Base-by-base conservation (phyloP, 2,888 invertebrate genomes). In the Gastrophysa polygoni region DNA sequence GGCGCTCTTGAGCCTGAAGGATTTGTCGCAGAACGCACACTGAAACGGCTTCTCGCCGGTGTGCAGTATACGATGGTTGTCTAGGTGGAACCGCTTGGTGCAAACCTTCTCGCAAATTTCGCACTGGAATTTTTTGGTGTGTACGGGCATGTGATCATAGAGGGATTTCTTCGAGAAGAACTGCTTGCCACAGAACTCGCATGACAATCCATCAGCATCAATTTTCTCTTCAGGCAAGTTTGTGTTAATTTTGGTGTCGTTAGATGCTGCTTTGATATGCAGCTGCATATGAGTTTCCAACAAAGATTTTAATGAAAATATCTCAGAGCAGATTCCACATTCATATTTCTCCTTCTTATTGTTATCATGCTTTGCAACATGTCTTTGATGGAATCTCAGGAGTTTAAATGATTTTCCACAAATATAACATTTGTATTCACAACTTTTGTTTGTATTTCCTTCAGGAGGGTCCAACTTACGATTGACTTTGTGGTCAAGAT, bases 1-100 rank as follows among this genome's bases (percentile, higher is more conserved):
- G 80, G 91, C 91, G 66, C 91, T 91, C 78, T 91, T 91, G 67
- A 91, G 91, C 80, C 91, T 91, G 82, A 91, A 91, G 2, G 89
- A 90, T 77, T 91, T 91, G 82, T 88, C 88, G 83, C 91, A 91
- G 51, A 88, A 85, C 17, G 89, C 88, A 82, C 91, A 91, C 51
- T 88, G 85, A 80, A 89, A 91, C 14, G 91, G 91, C 57, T 88
- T 86, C 79, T 91, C 91, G 16, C 87, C 88, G 71, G 91, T 90
- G 74, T 91, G 91, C 5, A 73, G 66, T 50, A 63, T 69, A 6
- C 59, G 61, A 52, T 74, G 74, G 18, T 63, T 63, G 29, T 69
- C 64, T 18, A 74, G 57, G 28, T 71, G 66, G 43, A 67, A 66
- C 58, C 71, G 73, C 21, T 66, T 68, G n/a, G 60, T 56, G 50